These are phyloP conservation scores for Marmota monax DNA, from an alignment of 2,113 vertebrate genomes.

Conservation along the genomic window DNA sequence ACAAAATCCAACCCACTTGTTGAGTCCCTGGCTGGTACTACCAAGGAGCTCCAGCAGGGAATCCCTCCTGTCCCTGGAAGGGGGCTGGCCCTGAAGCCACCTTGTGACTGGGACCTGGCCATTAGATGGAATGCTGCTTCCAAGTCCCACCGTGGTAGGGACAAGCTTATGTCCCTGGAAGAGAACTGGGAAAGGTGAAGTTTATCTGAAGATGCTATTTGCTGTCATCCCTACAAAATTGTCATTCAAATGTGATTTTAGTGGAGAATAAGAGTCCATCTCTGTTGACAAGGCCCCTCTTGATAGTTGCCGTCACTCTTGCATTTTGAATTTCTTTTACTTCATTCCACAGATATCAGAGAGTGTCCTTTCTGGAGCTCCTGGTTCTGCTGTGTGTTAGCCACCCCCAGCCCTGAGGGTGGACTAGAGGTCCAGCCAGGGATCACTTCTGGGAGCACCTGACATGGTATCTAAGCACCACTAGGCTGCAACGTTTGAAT, in stretches of 20 bases:
- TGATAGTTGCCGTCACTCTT: fast-evolving
- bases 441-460: fast-evolving
- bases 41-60: background rate
- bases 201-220: background rate
- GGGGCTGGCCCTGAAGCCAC: no score
- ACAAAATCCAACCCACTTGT: background rate
- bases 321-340: background rate
- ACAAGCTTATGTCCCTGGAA: background rate
- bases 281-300: no score
- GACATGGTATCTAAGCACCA: fast-evolving
- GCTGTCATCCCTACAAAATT: background rate
- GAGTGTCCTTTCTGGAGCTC: background rate
- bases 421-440: fast-evolving
- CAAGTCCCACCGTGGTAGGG: fast-evolving
- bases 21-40: fast-evolving
- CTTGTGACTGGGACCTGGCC: background rate
- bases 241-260: background rate
- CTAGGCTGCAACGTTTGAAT: fast-evolving
- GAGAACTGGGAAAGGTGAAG: fast-evolving
- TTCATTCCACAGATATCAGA: background rate
- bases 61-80: no score
- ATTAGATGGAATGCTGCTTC: fast-evolving
- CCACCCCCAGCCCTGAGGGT: background rate
- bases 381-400: no score
- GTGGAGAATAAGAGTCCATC: background rate